phyloP scores from a whole-genome alignment of 2,797 vertebrate genomes.

The Enteromius mattozi region DNA sequence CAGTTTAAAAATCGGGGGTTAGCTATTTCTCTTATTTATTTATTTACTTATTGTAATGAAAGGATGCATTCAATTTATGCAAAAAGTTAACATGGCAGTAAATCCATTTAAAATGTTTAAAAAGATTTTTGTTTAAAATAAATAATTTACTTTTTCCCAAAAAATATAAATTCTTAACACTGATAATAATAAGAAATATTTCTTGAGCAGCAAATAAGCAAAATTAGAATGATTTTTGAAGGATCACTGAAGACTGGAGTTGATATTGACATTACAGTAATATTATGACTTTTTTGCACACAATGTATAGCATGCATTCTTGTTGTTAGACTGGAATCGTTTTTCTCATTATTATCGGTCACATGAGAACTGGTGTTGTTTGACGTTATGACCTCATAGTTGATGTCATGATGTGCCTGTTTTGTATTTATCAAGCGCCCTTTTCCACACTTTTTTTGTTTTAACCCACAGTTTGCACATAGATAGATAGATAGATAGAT shows the following conservation, averaged over 20 bases:
- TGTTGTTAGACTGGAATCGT: background rate
- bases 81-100: background rate
- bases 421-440: background rate
- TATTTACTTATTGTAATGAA: background rate
- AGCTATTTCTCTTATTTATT: background rate
- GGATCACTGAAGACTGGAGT: background rate
- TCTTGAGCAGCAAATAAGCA: background rate
- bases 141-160: background rate
- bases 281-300: background rate
- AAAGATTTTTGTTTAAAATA: background rate
- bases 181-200: background rate
- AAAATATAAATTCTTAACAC: background rate
- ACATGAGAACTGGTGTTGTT: background rate
- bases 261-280: too few species aligned
- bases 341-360: background rate
- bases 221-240: background rate
- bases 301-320: background rate
- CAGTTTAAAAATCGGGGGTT: background rate
- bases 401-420: slow-evolving; percentile 5
- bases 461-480: background rate
- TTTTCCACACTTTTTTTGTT: background rate
- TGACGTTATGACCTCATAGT: background rate
- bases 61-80: background rate
- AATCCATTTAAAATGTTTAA: background rate
- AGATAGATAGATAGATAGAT: too few species aligned